A percentile compares a stretch with the other conserved stretches of the same genome.
Evolutionary conservation across 2,113 vertebrate species (phyloP).

Genomic region (Platichthys flesus): DNA sequence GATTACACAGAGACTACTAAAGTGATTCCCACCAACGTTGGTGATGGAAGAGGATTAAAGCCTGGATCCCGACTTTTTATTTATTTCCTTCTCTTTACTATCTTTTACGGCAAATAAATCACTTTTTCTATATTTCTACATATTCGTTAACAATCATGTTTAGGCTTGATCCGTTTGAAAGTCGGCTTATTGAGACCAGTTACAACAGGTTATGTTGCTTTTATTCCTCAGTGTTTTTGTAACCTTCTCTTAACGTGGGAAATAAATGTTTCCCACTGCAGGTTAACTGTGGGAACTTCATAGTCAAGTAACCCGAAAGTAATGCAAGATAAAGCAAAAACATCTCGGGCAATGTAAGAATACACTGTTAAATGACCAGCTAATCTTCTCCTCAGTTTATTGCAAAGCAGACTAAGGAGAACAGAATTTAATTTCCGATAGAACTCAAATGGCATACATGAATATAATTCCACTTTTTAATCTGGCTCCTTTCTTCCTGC

Average conservation of each 20-base stretch:
- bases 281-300: background rate
- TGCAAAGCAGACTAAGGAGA: background rate
- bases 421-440: slow-evolving; percentile 17
- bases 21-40: too few species aligned
- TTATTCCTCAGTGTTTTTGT: too few species aligned
- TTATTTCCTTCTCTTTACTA: too few species aligned
- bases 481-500: slow-evolving; percentile 7
- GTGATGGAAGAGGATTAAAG: too few species aligned
- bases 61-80: too few species aligned
- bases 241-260: background rate
- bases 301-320: background rate
- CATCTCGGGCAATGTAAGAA: background rate
- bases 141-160: too few species aligned
- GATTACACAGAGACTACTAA: too few species aligned
- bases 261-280: background rate
- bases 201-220: too few species aligned
- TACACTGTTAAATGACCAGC: background rate
- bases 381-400: background rate
- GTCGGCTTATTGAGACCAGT: too few species aligned
- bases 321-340: background rate
- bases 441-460: slow-evolving; percentile 20
- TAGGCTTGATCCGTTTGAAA: too few species aligned
- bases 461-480: slow-evolving; percentile 30
- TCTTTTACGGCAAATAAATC: too few species aligned
- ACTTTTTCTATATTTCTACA: too few species aligned